Evolutionary conservation across 2,888 invertebrate species (phyloP).

Genomic region (Nysson spinosus): DNA sequence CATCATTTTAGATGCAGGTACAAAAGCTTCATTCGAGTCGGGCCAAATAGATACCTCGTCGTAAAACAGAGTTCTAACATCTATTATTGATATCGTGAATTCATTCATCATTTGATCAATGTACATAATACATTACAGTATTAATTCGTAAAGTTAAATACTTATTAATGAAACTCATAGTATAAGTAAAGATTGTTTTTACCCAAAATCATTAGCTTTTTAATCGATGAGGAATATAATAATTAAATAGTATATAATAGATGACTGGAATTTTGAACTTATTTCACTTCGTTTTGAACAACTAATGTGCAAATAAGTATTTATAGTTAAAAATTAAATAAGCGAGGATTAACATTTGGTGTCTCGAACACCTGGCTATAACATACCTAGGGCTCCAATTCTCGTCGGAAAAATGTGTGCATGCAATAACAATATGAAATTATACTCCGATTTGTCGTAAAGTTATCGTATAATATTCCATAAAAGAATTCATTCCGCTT

Average conservation of each 20-base stretch:
- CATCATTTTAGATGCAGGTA: slow-evolving; percentile 86
- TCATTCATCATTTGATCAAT: slow-evolving; percentile 1
- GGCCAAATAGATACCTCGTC: slow-evolving; percentile 42
- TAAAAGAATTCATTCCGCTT: too few relatives aligned
- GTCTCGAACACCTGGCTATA: slow-evolving; percentile 61
- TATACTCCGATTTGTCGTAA: not conserved
- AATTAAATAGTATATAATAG: slow-evolving; percentile 1
- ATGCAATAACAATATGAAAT: not conserved
- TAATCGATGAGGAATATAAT: not conserved
- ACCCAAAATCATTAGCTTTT: not conserved
- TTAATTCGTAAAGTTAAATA: too few relatives aligned
- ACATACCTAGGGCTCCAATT: slow-evolving; percentile 54
- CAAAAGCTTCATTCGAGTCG: slow-evolving; percentile 43
- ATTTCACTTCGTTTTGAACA: slow-evolving; percentile 5
- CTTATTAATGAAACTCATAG: too few relatives aligned
- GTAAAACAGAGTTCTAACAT: slow-evolving; percentile 14
- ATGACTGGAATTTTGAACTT: slow-evolving; percentile 23
- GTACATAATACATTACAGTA: not conserved
- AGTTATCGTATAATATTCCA: too few relatives aligned
- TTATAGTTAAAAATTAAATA: slow-evolving; percentile 6
- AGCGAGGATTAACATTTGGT: slow-evolving; percentile 48
- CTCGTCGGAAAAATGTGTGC: slow-evolving; percentile 42
- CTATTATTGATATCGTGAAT: too few relatives aligned
- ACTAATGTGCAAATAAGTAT: slow-evolving; percentile 10
- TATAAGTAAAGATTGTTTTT: not conserved